These are phyloP conservation scores for Lomographa bimaculata DNA, from an alignment of 2,888 invertebrate species.

Conservation along the genomic window DNA sequence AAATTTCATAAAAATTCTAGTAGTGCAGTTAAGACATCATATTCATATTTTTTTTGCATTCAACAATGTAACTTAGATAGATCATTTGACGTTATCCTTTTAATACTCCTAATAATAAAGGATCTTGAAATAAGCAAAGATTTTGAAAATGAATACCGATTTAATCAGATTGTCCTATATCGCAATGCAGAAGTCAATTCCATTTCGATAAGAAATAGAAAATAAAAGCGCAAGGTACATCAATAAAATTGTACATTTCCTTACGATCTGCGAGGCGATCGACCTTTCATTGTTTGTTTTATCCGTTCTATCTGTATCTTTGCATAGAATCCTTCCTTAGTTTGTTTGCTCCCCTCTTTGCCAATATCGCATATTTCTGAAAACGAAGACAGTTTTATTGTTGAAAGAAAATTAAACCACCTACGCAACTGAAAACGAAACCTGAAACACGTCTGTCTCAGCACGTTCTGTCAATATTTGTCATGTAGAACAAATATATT, in stretches of 20 bases:
- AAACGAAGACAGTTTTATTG: slow-evolving; percentile 4
- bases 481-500: slow-evolving; percentile 2
- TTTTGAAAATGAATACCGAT: too few species aligned
- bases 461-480: slow-evolving; percentile 14
- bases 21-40: too few species aligned
- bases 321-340: slow-evolving; percentile 11
- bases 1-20: too few species aligned
- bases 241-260: neutral
- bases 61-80: too few species aligned
- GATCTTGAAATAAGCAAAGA: too few species aligned
- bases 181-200: too few species aligned
- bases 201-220: too few species aligned
- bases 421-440: slow-evolving; percentile 3
- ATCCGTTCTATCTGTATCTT: slow-evolving; percentile 23
- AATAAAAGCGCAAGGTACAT: too few species aligned
- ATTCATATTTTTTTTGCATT: too few species aligned
- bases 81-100: too few species aligned
- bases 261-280: slow-evolving; percentile 7
- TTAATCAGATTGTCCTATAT: too few species aligned
- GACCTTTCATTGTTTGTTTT: slow-evolving; percentile 28
- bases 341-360: slow-evolving; percentile 12
- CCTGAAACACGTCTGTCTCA: neutral
- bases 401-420: slow-evolving; percentile 9
- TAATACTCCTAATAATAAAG: too few species aligned
- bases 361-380: slow-evolving; percentile 12